A percentile compares a stretch with the other conserved stretches of the same genome.
Conservation (phyloP, 2,797 vertebrate species). For the Pagetopsis macropterus region DNA sequence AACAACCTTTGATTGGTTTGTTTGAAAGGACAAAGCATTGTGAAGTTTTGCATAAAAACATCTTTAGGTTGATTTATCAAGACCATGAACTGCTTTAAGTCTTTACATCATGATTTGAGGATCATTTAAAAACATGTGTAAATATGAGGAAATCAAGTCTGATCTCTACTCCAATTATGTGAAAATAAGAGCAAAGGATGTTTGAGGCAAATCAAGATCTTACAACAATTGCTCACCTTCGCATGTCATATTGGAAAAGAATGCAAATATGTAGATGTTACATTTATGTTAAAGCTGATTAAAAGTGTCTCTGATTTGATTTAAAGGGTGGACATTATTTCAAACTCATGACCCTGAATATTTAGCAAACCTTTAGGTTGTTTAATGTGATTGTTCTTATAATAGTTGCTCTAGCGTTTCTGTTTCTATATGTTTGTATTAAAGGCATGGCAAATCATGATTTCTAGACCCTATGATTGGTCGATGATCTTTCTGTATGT, state of each 20-base stretch:
- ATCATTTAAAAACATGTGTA: background rate
- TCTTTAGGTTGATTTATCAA: background rate
- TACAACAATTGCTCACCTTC: background rate
- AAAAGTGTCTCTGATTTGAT: slow-evolving; percentile 10
- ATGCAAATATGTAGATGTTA: background rate
- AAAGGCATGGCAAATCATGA: slow-evolving; percentile 12
- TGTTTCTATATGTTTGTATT: slow-evolving; percentile 4
- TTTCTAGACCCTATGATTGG: background rate
- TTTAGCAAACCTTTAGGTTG: slow-evolving; percentile 3
- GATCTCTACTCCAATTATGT: slow-evolving; percentile 1
- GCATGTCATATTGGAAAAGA: background rate
- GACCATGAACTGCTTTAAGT: background rate
- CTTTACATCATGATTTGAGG: too few relatives aligned
- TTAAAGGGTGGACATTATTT: background rate
- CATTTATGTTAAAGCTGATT: background rate
- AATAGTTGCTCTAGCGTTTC: background rate
- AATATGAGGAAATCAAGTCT: background rate
- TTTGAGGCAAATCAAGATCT: background rate
- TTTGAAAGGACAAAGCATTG: slow-evolving; percentile 34
- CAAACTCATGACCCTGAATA: background rate
- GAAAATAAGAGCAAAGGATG: background rate
- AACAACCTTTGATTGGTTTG: slow-evolving; percentile 51
- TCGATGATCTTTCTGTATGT: background rate
- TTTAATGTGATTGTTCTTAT: background rate
- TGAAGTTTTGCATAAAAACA: slow-evolving; percentile 9